A percentile compares a stretch with the other conserved stretches of the same genome.
Conservation (phyloP, 37 sponge, comb jelly and placozoan genomes). For the Crambe crambe region DNA sequence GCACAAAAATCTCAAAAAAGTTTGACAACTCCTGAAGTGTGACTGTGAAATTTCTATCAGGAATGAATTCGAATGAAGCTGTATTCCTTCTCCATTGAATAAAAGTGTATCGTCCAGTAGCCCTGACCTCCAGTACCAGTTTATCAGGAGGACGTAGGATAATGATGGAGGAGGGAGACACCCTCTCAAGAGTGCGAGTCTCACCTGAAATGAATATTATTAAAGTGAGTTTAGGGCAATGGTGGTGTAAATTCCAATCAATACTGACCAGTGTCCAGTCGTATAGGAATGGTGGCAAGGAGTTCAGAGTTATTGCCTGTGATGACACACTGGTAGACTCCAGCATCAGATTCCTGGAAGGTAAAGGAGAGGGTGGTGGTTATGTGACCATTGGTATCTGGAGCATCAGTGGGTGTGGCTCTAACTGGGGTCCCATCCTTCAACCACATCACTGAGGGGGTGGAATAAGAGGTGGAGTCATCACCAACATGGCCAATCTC, state of each 20-base stretch:
- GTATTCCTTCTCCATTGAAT: conserved; percentile 17
- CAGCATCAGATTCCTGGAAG: conserved; percentile 29
- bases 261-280: conserved; percentile 41
- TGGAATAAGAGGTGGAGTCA: neutral
- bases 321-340: conserved; percentile 53
- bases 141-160: conserved; percentile 42
- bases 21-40: conserved; percentile 1
- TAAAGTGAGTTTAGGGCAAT: too few relatives aligned
- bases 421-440: conserved; percentile 15
- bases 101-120: conserved; percentile 20
- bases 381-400: neutral
- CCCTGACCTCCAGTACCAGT: conserved; percentile 26
- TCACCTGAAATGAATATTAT: neutral
- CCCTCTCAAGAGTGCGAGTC: conserved; percentile 11
- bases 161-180: conserved; percentile 25
- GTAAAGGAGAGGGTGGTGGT: neutral
- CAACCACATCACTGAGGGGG: conserved; percentile 27
- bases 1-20: conserved; percentile 40
- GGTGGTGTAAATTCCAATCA: too few relatives aligned
- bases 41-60: too few relatives aligned
- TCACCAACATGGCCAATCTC: conserved; percentile 1
- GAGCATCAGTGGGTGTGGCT: neutral
- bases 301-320: conserved; percentile 19
- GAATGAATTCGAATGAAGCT: neutral
- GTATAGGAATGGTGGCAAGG: conserved; percentile 13